Conservation (phyloP, 2,888 invertebrate species). For the Digitonthophagus gazella region DNA sequence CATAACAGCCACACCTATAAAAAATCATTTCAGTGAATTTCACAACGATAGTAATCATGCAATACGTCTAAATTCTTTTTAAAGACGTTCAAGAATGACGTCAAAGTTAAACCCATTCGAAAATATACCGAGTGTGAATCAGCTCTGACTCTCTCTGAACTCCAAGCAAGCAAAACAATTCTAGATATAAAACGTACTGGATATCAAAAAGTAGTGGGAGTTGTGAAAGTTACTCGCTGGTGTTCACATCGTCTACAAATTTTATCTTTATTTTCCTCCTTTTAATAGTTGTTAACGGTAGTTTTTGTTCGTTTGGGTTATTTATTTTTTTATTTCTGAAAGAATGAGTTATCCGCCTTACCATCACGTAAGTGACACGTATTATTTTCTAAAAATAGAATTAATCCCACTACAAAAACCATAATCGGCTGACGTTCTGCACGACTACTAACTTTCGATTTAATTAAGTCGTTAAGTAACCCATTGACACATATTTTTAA, state of each 20-base stretch:
- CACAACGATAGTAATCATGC: too few species aligned
- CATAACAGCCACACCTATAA: too few species aligned
- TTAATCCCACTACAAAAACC: constrained; percentile 1
- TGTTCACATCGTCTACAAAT: neutral
- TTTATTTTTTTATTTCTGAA: neutral
- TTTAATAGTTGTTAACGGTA: too few species aligned
- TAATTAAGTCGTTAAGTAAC: constrained; percentile 1
- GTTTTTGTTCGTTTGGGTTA: too few species aligned
- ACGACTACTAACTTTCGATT: neutral
- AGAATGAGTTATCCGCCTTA: constrained; percentile 33
- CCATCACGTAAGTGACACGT: constrained; percentile 29
- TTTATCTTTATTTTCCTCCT: too few species aligned
- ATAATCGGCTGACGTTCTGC: neutral
- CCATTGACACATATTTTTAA: neutral
- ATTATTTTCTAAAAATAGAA: constrained; percentile 4
- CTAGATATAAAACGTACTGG: neutral
- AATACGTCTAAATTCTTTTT: neutral
- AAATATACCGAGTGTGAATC: neutral
- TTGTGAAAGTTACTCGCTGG: neutral
- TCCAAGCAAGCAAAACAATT: too few species aligned
- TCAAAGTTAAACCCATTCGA: neutral
- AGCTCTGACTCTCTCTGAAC: neutral
- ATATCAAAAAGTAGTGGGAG: constrained; percentile 6
- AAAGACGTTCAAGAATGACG: neutral
- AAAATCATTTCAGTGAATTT: too few species aligned